Evolutionary conservation across 2,888 invertebrate genomes (phyloP).

Genomic region (Drosophila yooni): DNA sequence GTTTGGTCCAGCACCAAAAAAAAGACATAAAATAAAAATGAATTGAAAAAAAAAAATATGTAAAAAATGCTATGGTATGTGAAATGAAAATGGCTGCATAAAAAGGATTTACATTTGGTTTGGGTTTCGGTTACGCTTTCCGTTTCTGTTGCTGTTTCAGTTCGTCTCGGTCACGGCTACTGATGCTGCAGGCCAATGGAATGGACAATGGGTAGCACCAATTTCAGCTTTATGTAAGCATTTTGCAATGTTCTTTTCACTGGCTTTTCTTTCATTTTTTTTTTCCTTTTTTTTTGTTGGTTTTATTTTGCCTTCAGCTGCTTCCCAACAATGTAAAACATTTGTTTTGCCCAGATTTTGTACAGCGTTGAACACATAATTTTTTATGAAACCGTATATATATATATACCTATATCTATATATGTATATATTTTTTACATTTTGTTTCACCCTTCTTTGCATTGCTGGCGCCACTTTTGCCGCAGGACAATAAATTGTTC

Average conservation of each 20-base stretch:
- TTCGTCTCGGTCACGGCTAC: conserved; percentile 60
- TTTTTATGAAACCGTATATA: conserved; percentile 38
- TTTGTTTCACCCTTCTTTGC: conserved; percentile 45
- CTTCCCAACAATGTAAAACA: conserved; percentile 73
- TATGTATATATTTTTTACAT: conserved; percentile 19
- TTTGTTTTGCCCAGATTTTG: conserved; percentile 71
- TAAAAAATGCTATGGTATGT: conserved; percentile 27
- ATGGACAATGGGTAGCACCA: conserved; percentile 49
- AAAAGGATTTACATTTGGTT: conserved; percentile 62
- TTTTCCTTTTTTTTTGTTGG: not conserved
- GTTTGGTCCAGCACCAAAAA: conserved; percentile 29
- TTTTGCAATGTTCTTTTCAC: conserved; percentile 48
- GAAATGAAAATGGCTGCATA: conserved; percentile 60
- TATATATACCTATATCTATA: conserved; percentile 14
- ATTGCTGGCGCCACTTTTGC: conserved; percentile 45
- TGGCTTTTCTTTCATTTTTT: conserved; percentile 1
- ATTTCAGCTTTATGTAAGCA: conserved; percentile 43
- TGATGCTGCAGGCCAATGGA: conserved; percentile 70
- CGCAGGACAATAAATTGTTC: conserved; percentile 52
- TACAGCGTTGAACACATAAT: conserved; percentile 61
- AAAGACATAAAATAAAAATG: conserved; percentile 21
- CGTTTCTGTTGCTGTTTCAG: conserved; percentile 33
- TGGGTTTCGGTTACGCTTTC: conserved; percentile 39
- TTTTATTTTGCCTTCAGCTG: conserved; percentile 25
- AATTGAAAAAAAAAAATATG: conserved; percentile 22